Percentiles rank a stretch among this genome's conserved stretches.
phyloP scores from a whole-genome alignment of 2,888 invertebrate species.

The Torymus texanus region DNA sequence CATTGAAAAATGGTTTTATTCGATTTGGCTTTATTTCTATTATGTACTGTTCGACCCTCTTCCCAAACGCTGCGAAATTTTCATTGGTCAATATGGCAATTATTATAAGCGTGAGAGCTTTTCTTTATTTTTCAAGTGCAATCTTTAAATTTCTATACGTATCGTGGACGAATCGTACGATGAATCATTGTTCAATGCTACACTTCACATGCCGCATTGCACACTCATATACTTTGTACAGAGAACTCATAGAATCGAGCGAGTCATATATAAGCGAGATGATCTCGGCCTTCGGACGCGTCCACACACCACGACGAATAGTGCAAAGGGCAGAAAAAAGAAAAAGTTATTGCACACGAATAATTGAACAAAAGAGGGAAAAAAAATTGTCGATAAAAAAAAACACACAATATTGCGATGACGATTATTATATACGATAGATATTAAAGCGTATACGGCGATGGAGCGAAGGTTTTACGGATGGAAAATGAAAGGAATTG shows the following conservation, averaged over 20 bases:
- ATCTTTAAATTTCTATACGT: not conserved
- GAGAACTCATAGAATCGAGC: constrained; percentile 42
- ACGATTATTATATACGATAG: constrained; percentile 35
- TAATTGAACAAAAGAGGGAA: constrained; percentile 57
- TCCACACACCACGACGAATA: not conserved
- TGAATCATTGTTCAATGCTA: constrained; percentile 16
- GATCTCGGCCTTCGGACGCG: constrained; percentile 12
- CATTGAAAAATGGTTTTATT: too few relatives aligned
- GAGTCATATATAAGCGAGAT: constrained; percentile 25
- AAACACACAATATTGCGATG: constrained; percentile 11
- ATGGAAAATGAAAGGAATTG: constrained; percentile 33
- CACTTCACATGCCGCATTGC: not conserved
- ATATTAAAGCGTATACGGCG: constrained; percentile 30
- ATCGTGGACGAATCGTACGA: not conserved
- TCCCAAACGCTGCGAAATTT: too few relatives aligned
- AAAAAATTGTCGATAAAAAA: constrained; percentile 12
- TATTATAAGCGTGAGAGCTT: too few relatives aligned
- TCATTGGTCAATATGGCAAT: too few relatives aligned
- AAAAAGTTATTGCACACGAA: constrained; percentile 54
- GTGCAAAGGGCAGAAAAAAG: constrained; percentile 15
- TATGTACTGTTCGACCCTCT: too few relatives aligned
- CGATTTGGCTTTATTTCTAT: too few relatives aligned
- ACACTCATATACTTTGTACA: constrained; percentile 40
- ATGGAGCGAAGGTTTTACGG: not conserved
- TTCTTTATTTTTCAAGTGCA: too few relatives aligned